These are phyloP conservation scores for Drosophila macrospina DNA, from an alignment of 2,888 invertebrate genomes.

Conservation along the genomic window DNA sequence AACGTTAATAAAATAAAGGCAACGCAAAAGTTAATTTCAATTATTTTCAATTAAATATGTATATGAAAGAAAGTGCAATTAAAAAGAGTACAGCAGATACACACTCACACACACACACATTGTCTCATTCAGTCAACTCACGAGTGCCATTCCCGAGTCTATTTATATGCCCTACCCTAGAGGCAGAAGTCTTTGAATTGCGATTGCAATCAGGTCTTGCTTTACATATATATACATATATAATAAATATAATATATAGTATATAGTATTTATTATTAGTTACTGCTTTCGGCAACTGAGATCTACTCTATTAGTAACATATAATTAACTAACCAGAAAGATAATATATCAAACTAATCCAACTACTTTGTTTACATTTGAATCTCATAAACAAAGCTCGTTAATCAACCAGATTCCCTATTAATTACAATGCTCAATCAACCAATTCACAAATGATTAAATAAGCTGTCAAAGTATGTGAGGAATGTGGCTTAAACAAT, in stretches of 20 bases:
- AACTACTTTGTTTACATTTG: not conserved
- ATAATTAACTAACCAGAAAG: no score
- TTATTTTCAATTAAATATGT: constrained; percentile 14
- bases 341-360: not conserved
- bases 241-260: not conserved
- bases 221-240: constrained; percentile 12
- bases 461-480: not conserved
- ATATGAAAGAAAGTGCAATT: constrained; percentile 36
- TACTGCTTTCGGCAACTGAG: not conserved
- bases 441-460: not conserved
- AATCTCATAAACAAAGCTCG: not conserved
- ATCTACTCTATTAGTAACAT: not conserved
- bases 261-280: not conserved
- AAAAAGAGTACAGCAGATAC: constrained; percentile 24
- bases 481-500: not conserved
- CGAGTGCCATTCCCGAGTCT: constrained; percentile 47
- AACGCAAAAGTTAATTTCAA: constrained; percentile 20
- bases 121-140: constrained; percentile 16
- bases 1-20: constrained; percentile 55
- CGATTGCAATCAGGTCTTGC: constrained; percentile 29
- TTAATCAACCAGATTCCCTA: not conserved
- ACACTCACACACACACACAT: constrained; percentile 22
- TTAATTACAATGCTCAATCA: constrained; percentile 1
- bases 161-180: constrained; percentile 66
- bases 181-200: constrained; percentile 37